Base-by-base conservation (phyloP, 2,113 vertebrate species). In the Cairina moschata region DNA sequence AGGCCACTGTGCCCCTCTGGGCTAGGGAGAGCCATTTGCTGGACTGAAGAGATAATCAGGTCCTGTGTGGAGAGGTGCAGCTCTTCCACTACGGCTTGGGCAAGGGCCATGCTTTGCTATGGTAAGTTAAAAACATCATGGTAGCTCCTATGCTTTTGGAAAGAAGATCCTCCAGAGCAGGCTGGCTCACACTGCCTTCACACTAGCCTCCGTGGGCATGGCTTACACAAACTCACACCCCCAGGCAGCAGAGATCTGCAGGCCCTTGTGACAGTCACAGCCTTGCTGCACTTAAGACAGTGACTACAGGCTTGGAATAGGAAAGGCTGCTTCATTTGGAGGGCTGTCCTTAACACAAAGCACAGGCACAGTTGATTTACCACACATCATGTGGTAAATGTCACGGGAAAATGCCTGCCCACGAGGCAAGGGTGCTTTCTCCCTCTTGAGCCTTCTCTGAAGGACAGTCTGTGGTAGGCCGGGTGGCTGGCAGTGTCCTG, bases 261-360 rank as follows among this genome's bases (percentile, higher is more conserved):
- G 67, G 36, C 18, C 44, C 40, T 46, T 1, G 0, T 80, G 75
- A 46, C 1, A 2, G 6, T 32, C 9, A 6, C 17, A 69, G 2
- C 21, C 63, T 63, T 42, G 8, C 34, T 58, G 22, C 50, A 15
- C 42, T 29, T 0, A 1, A 71, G 58, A 40, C 32, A 1, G 1
- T 40, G 42, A 54, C 0, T 0, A 28, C 7, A 1, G 1, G 22
- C 26, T 34, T 72, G 44, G 23, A 36, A 25, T 2, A 81, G 29
- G 48, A 71, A 81, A 81, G 20, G 21, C 14, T 82, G 29, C 38
- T 77, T 0, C 0, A 12, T 36, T 5, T 32, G 56, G 62, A 69
- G 36, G 13, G 23, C 40, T 6, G 2, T 36, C 15, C 23, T 34
- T 28, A 73, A 13, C 9, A 46, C 50, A 58, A 52, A 28, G 42